phyloP scores from a whole-genome alignment of 2,113 vertebrate genomes.

The Lutjanus erythropterus region DNA sequence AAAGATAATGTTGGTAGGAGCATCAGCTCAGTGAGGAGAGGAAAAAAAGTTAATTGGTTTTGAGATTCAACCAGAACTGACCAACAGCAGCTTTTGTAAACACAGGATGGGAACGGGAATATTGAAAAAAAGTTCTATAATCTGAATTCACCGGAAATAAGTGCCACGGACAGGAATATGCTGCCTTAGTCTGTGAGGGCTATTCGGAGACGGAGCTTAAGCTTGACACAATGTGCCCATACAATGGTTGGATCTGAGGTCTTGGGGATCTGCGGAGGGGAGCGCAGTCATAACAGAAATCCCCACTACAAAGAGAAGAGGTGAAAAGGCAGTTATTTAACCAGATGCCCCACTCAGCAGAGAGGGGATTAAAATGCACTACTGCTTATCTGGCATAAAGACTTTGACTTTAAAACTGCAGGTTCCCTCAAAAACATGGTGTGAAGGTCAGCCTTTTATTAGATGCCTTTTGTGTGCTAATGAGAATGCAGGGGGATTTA shows the following conservation, averaged over 20 bases:
- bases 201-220: slow-evolving; percentile 78
- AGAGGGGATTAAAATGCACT: slow-evolving; percentile 85
- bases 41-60: slow-evolving; percentile 76
- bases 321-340: slow-evolving; percentile 86
- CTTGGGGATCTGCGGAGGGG: slow-evolving; percentile 77
- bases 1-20: slow-evolving; percentile 66
- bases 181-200: slow-evolving; percentile 71
- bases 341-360: slow-evolving; percentile 86
- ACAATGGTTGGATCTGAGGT: slow-evolving; percentile 83
- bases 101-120: slow-evolving; percentile 51
- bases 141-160: slow-evolving; percentile 66
- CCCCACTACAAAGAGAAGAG: slow-evolving; percentile 80
- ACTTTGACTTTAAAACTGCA: slow-evolving; percentile 83
- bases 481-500: slow-evolving; percentile 73
- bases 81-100: slow-evolving; percentile 74
- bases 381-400: slow-evolving; percentile 84
- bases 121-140: slow-evolving; percentile 67
- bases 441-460: slow-evolving; percentile 84
- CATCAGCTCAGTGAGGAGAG: slow-evolving; percentile 51
- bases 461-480: slow-evolving; percentile 82
- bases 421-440: slow-evolving; percentile 79
- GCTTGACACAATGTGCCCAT: slow-evolving; percentile 77
- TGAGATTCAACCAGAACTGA: slow-evolving; percentile 78
- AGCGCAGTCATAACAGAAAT: slow-evolving; percentile 82
- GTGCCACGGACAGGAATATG: slow-evolving; percentile 69